Evolutionary conservation across 35 echinoderm and acorn worm genomes (phyloP).

Genomic region (Diadema setosum): DNA sequence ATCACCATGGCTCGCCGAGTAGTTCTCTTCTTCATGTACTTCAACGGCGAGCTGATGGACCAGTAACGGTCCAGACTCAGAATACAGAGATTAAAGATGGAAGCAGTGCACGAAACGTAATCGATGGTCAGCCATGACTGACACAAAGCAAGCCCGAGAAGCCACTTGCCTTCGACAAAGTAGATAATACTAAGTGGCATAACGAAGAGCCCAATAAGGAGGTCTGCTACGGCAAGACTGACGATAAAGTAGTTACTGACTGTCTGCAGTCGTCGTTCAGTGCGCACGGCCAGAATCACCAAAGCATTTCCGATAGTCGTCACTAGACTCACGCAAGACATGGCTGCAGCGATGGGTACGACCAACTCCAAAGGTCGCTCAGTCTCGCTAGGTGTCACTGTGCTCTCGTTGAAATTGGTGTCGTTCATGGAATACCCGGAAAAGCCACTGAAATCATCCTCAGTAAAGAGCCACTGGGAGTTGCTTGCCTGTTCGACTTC

Average conservation of each 20-base stretch:
- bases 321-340: conserved; percentile 74
- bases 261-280: conserved; percentile 82
- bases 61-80: conserved; percentile 95
- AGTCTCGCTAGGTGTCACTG: not conserved
- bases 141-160: conserved; percentile 72
- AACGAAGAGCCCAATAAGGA: conserved; percentile 87
- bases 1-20: conserved; percentile 77
- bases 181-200: conserved; percentile 91
- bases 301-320: conserved; percentile 85
- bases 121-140: conserved; percentile 88
- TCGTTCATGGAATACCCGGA: not conserved
- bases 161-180: conserved; percentile 74
- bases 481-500: not conserved
- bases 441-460: conserved; percentile 13
- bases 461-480: not conserved
- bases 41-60: conserved; percentile 88
- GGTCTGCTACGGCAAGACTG: conserved; percentile 85
- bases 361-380: not conserved
- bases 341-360: conserved; percentile 72
- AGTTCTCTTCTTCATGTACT: conserved; percentile 92
- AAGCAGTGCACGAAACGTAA: conserved; percentile 95
- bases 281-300: conserved; percentile 89
- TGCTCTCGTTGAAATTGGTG: not conserved
- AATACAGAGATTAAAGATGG: conserved; percentile 95
- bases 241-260: conserved; percentile 97